These are phyloP conservation scores for Sphenopsis melanotis DNA, from an alignment of 2,797 vertebrate genomes.

Conservation along the genomic window DNA sequence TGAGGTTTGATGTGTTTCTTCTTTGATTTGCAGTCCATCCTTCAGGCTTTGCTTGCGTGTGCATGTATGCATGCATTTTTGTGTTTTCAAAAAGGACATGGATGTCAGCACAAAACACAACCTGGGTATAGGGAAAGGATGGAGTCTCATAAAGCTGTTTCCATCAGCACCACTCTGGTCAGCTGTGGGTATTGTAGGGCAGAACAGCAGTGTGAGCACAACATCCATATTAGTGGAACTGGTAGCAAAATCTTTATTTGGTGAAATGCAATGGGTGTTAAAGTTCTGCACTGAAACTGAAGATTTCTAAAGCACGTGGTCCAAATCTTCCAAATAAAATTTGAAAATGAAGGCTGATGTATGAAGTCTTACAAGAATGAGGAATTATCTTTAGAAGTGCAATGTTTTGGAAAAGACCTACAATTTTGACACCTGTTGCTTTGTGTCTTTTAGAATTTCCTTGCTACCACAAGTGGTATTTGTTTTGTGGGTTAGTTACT, in stretches of 20 bases:
- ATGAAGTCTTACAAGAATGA: not conserved
- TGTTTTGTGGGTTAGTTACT: not conserved
- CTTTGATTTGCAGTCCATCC: not conserved
- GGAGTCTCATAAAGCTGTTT: not conserved
- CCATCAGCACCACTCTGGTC: not conserved
- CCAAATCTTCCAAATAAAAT: not conserved
- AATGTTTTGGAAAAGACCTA: not conserved
- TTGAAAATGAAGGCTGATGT: not conserved
- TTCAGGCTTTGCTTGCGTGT: not conserved
- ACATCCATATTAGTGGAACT: not conserved
- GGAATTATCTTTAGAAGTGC: not conserved
- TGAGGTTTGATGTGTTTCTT: not conserved
- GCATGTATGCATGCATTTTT: fast-evolving
- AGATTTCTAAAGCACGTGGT: fast-evolving
- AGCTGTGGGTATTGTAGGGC: not conserved
- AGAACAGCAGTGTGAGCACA: not conserved
- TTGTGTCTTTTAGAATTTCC: not conserved
- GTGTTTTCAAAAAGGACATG: not conserved
- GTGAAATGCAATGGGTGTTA: not conserved
- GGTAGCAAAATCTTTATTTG: not conserved
- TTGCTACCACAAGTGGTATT: not conserved
- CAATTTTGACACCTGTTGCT: not conserved
- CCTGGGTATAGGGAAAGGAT: not conserved
- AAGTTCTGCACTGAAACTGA: not conserved
- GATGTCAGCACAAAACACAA: not conserved